Base-by-base conservation (phyloP, 2,888 invertebrate genomes). In the Pocota personata region DNA sequence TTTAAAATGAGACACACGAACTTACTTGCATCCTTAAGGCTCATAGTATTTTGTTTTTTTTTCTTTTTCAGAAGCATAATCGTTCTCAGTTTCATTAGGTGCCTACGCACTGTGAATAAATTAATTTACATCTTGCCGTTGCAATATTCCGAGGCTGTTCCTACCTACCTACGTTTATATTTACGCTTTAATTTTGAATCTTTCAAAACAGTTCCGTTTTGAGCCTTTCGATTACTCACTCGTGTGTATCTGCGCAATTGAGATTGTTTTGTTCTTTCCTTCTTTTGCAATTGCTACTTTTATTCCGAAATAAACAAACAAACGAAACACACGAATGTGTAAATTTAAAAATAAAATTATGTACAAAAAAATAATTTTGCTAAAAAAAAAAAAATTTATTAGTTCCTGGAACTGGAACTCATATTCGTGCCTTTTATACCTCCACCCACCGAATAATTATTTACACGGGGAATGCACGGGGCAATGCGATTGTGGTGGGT, bases 351-450 rank as follows among this genome's bases (percentile, higher is more conserved):
- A 37, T 8, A 46, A 55, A 24, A 30, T 12, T 5, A n/a, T 6
- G 19, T 12, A 57, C 35, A 30, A 32, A 35, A 37, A 35, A 71
- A 16, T 60, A n/a, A 35, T 52, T 46, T 37, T 14, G 30, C 16
- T 19, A 19, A 50, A 43, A 12, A 32, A 50, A 43, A 12, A 32
- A 48, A 62, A 21, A 7, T 64, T 58, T 37, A 66, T 58, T 46
- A 76, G 67, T 83, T 79, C 79, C 73, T 79, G 67, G 79, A 79
- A 83, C 8, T 30, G 60, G 12, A 24, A 24, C 27, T 48, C 21
- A 37, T 14, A 14, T 48, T 30, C 67, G 66, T 50, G 66, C 57
- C 43, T 24, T 46, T 5, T 37, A n/a, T n/a, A 52, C 55, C 35
- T 52, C 35, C 40, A 30, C 62, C 40, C 73, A 55, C 52, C 50